Base-by-base conservation (phyloP, 2,797 vertebrate genomes). In the Adrianichthys oophorus region DNA sequence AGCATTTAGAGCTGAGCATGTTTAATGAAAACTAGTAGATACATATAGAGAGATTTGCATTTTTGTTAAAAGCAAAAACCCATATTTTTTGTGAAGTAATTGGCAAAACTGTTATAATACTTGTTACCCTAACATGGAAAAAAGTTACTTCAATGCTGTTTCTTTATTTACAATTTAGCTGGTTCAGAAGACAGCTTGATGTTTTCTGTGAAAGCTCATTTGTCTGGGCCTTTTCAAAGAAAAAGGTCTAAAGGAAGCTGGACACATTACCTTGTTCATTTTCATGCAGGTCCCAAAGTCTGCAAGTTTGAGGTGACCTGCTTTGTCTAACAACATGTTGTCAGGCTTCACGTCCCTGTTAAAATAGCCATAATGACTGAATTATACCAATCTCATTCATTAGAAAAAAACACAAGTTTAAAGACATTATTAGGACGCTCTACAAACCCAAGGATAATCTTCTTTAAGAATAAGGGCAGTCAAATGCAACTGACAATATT, bases 211-310 rank as follows among this genome's bases (percentile, higher is more conserved):
- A 32, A 2, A 32, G 29, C 8, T 32, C 7, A 8, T 29, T 5
- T 29, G 6, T 32, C 8, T 10, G 7, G 29, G 7, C 7, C 2
- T 32, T 10, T 32, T 10, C 29, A 32, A 32, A 8, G 29, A 1
- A 16, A 16, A 7, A 14, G 6, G 16, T 14, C 13, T 21, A 40
- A 47, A 4, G 6, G 12, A 73, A 48, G 56, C 12, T 24, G 16
- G 54, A 71, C 15, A 24, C 13, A 58, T 75, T 91, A 99, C 97
- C 95, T 97, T 96, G 84, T 98, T 98, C 97, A 98, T 98, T 92
- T 98, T 99, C 97, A 99, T 99, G 84, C 97, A 99, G 90, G 97
- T 99, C 89, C 97, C 97, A 91, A 99, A 99, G 89, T 99, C 97
- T 59, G 97, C 97, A 85, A 99, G 92, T 90, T 99, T 99, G 87